Evolutionary conservation across 2,888 invertebrate genomes (phyloP).

Genomic region (Apodemia zela): DNA sequence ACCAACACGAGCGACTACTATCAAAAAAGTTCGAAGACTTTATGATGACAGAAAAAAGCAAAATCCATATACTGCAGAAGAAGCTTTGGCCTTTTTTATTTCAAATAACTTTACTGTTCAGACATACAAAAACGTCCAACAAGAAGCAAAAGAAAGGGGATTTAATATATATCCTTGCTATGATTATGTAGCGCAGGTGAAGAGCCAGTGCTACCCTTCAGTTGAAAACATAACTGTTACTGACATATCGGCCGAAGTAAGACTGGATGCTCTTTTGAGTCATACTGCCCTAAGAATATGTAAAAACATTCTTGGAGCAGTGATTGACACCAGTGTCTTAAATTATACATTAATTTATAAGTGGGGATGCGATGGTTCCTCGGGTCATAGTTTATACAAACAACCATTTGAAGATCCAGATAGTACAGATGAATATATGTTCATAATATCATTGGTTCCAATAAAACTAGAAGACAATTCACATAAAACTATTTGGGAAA

Average conservation of each 20-base stretch:
- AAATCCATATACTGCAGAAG: slow-evolving; percentile 1
- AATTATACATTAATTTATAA: slow-evolving; percentile 4
- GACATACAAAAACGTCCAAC: background rate
- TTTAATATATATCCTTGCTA: slow-evolving; percentile 7
- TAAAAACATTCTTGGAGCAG: slow-evolving; percentile 5
- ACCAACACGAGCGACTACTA: slow-evolving; percentile 7
- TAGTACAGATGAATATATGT: slow-evolving; percentile 2
- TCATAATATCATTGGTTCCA: slow-evolving; percentile 8
- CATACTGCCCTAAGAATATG: slow-evolving; percentile 8
- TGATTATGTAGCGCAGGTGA: slow-evolving; percentile 1
- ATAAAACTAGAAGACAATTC: background rate
- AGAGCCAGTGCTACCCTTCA: slow-evolving; percentile 3
- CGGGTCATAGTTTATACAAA: background rate
- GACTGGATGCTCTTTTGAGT: background rate
- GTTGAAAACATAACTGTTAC: background rate
- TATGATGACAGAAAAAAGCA: background rate
- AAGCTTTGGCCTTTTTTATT: background rate
- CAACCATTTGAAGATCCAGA: slow-evolving; percentile 9
- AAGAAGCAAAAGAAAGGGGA: slow-evolving; percentile 11
- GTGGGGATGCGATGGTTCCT: background rate
- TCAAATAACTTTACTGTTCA: background rate
- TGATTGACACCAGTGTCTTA: slow-evolving; percentile 1
- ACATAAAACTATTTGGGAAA: slow-evolving; percentile 1
- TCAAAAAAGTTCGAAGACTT: slow-evolving; percentile 4
- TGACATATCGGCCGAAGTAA: background rate